Conservation (phyloP, 2,797 vertebrate genomes). For the Tympanoctomys barrerae region DNA sequence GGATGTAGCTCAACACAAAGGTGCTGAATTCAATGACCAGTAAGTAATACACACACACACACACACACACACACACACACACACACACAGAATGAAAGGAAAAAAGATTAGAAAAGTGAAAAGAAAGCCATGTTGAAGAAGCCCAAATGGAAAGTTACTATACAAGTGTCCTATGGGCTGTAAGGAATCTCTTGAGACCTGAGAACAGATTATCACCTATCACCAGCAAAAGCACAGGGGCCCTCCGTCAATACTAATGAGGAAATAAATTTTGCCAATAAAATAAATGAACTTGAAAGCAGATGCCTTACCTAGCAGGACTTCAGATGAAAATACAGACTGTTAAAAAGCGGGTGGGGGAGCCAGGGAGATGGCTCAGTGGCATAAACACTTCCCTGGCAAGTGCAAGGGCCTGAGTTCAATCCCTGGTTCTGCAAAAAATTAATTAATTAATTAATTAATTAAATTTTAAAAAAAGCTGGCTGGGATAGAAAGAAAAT, state of each 20-base stretch:
- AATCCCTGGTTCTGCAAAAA: too few relatives aligned
- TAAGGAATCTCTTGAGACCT: neutral
- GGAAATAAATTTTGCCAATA: constrained; percentile 21
- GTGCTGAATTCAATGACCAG: neutral
- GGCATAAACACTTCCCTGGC: too few relatives aligned
- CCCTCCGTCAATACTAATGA: neutral
- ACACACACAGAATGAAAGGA: neutral
- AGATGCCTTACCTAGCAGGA: neutral
- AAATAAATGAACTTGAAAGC: neutral
- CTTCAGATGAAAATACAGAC: neutral
- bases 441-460: too few relatives aligned
- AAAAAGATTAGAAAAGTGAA: neutral
- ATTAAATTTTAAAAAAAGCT: too few relatives aligned
- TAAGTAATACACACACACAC: neutral
- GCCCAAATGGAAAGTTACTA: neutral
- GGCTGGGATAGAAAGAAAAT: neutral
- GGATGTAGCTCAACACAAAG: neutral
- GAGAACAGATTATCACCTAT: neutral
- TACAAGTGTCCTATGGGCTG: neutral
- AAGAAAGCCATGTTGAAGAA: constrained; percentile 14
- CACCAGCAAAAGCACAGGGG: neutral
- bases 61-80: neutral
- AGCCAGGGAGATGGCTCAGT: too few relatives aligned
- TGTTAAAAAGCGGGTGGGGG: neutral
- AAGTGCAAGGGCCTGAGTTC: too few relatives aligned